Evolutionary conservation across 1,140 invertebrate genomes (phyloP).

Genomic region (Goniozus legneri): DNA sequence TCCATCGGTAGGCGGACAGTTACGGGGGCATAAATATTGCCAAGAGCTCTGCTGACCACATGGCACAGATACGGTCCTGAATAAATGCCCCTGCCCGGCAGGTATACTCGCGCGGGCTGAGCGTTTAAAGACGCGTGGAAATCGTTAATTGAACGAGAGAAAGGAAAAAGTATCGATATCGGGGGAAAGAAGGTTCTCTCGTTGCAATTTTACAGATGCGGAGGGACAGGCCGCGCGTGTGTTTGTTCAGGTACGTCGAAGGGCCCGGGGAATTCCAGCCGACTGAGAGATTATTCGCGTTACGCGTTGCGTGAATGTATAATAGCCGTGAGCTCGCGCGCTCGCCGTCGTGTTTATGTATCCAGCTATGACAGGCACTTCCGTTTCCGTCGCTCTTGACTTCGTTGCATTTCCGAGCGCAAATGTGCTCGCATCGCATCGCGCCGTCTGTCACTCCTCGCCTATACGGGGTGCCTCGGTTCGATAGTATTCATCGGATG

Average conservation of each 20-base stretch:
- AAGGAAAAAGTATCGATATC: too few species aligned
- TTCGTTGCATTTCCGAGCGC: slow-evolving; percentile 30
- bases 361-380: slow-evolving; percentile 51
- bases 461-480: slow-evolving; percentile 5
- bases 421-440: slow-evolving; percentile 24
- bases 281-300: slow-evolving; percentile 43
- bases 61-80: slow-evolving; percentile 37
- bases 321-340: slow-evolving; percentile 35
- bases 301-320: slow-evolving; percentile 46
- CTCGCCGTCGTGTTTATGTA: slow-evolving; percentile 49
- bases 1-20: slow-evolving; percentile 51
- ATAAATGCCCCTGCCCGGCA: slow-evolving; percentile 15
- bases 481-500: slow-evolving; percentile 1
- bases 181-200: too few species aligned
- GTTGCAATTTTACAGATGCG: too few species aligned
- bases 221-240: too few species aligned
- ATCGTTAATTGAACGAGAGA: too few species aligned
- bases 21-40: slow-evolving; percentile 51
- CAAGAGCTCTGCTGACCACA: slow-evolving; percentile 45
- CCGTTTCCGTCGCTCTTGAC: slow-evolving; percentile 47
- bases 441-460: slow-evolving; percentile 1
- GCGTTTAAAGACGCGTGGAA: too few species aligned
- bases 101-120: too few species aligned
- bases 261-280: too few species aligned
- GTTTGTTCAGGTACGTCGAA: too few species aligned